These are phyloP conservation scores for Alces alces DNA, from an alignment of 2,113 vertebrate genomes.

Conservation along the genomic window DNA sequence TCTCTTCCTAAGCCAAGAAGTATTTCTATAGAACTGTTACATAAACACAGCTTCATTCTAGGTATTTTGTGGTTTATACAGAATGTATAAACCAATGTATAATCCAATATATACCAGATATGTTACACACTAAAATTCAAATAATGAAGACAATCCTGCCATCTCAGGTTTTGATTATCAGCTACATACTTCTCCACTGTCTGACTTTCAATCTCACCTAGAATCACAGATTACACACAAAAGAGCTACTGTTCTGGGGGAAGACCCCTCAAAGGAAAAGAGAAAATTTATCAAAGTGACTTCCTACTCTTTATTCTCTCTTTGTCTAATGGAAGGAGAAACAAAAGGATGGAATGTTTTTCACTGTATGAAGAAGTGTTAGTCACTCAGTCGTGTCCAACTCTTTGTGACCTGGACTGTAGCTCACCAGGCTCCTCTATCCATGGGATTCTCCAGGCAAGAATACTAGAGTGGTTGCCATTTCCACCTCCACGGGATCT, in stretches of 20 bases:
- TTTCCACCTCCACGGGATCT: neutral
- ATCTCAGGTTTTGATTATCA: neutral
- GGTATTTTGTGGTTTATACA: neutral
- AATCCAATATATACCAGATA: conserved; percentile 1
- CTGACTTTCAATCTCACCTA: neutral
- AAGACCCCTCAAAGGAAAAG: neutral
- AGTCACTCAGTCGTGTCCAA: neutral
- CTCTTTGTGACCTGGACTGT: neutral
- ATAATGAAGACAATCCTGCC: neutral
- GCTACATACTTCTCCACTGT: neutral
- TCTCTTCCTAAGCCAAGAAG: neutral
- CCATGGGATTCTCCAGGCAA: neutral
- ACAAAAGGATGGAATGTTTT: neutral
- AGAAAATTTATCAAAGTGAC: neutral
- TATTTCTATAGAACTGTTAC: neutral
- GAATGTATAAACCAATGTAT: neutral
- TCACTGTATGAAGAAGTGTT: neutral
- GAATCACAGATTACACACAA: neutral
- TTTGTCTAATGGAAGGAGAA: neutral
- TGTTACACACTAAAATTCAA: neutral
- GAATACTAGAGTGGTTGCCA: neutral
- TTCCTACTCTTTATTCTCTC: neutral
- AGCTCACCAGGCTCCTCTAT: rapidly evolving
- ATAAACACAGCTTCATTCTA: neutral
- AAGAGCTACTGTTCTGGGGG: neutral